Evolutionary conservation across 2,797 vertebrate species (phyloP), one percentile per base, ranked within the genome.

Genomic region (Myotis findleyi): DNA sequence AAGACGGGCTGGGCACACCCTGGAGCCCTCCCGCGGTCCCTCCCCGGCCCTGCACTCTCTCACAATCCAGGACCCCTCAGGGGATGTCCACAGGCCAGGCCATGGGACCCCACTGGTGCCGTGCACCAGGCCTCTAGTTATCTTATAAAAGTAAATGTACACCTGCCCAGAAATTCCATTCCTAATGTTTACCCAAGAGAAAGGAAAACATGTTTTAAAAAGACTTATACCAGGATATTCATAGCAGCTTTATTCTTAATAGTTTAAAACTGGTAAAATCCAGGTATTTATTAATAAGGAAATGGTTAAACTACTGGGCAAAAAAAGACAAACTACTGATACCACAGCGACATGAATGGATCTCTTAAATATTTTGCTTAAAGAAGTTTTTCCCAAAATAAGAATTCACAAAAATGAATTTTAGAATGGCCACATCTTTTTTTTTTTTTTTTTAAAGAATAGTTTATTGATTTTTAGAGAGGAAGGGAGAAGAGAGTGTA

Each of bases 321-420:
- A 30, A 77, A 51, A 76, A 85, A 76, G 16, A 25, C 62, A 18
- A 69, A 44, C 59, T 71, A 8, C 53, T 72, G 38, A 36, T 66
- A 59, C 7, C 14, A 49, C 7, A 77, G 27, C 20, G 51, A 16
- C 27, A 47, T 59, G 57, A 95, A 66, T 27, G n/a, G 75, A 44
- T 94, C 38, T 71, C n/a, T 75, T 87, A 80, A 84, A 66, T 30
- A 64, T 94, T 83, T 90, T 81, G 16, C 30, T 80, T 62, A 73
- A 89, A 73, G 62, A 89, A 93, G 14, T 9, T 47, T 79, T 79
- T 87, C 57, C 79, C 57, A 87, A 76, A 91, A 59, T 94, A 95
- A 69, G 18, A 21, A 55, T 81, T 33, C 20, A 27, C 66, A 81
- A 85, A 66, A 8, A 10, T 94, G 57, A 57, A 76, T 85, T 93